Evolutionary conservation across 2,888 invertebrate genomes (phyloP).

Genomic region (Acronicta leporina): DNA sequence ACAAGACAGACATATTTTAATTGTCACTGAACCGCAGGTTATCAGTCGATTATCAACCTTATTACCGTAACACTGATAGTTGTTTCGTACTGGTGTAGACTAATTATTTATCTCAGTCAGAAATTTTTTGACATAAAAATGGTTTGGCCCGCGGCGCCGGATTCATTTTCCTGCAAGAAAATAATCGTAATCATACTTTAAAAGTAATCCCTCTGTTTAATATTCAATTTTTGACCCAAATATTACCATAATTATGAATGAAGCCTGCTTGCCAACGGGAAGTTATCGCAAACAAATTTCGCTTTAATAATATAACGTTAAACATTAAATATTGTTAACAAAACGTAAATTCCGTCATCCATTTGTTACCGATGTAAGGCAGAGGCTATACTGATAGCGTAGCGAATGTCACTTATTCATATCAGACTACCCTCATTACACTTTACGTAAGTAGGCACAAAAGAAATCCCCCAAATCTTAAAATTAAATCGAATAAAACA

Average conservation of each 20-base stretch:
- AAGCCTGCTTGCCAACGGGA: constrained; percentile 20
- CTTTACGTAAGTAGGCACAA: no score
- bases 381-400: constrained; percentile 34
- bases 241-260: constrained; percentile 13
- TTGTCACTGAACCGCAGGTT: no score
- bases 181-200: background rate
- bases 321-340: constrained; percentile 62
- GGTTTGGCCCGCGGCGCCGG: no score
- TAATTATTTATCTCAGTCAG: no score
- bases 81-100: no score
- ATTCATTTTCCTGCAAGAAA: background rate
- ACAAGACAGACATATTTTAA: no score
- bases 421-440: no score
- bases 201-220: constrained; percentile 1
- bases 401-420: background rate
- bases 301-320: constrained; percentile 62
- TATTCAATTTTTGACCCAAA: constrained; percentile 24
- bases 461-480: no score
- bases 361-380: constrained; percentile 59
- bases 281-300: constrained; percentile 56
- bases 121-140: no score
- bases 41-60: no score
- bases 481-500: no score
- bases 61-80: no score
- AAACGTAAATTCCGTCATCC: constrained; percentile 59